Conservation (phyloP, 2,797 vertebrate species). For the Hoplostethus mediterraneus region DNA sequence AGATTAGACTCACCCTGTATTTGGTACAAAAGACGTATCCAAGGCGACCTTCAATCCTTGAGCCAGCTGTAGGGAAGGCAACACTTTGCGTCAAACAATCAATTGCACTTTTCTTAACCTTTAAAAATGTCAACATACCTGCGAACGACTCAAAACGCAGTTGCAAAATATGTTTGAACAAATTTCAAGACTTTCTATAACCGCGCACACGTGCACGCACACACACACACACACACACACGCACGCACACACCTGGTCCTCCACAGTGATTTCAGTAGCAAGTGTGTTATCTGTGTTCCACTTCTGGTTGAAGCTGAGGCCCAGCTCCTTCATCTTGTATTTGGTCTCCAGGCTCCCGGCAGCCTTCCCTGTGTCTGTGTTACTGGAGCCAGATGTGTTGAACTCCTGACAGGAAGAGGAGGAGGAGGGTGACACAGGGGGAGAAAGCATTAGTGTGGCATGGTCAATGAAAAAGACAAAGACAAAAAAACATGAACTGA, state of each 20-base stretch:
- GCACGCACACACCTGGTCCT: conserved; percentile 88
- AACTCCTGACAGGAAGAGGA: conserved; percentile 87
- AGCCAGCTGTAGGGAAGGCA: conserved; percentile 84
- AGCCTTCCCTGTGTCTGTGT: conserved; percentile 92
- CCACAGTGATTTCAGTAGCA: conserved; percentile 90
- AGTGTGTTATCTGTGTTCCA: conserved; percentile 97
- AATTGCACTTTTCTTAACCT: neutral
- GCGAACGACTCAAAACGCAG: neutral
- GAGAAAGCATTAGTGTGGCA: neutral
- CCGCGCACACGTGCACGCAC: too few relatives aligned
- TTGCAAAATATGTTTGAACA: neutral
- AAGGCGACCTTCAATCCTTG: conserved; percentile 92
- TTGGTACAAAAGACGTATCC: conserved; percentile 96
- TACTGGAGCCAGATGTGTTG: conserved; percentile 90
- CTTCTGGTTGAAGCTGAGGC: conserved; percentile 93
- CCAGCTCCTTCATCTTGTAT: conserved; percentile 92
- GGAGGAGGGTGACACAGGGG: too few relatives aligned
- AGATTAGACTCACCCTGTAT: conserved; percentile 90
- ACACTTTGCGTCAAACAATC: neutral
- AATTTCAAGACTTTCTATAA: neutral
- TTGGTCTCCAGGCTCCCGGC: conserved; percentile 95
- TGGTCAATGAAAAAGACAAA: neutral
- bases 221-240: conserved; percentile 66
- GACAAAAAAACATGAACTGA: neutral
- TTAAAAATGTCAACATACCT: neutral